Evolutionary conservation across 2,113 vertebrate genomes (phyloP), one percentile per base, ranked within the genome.

Genomic region (Uropsilus gracilis): DNA sequence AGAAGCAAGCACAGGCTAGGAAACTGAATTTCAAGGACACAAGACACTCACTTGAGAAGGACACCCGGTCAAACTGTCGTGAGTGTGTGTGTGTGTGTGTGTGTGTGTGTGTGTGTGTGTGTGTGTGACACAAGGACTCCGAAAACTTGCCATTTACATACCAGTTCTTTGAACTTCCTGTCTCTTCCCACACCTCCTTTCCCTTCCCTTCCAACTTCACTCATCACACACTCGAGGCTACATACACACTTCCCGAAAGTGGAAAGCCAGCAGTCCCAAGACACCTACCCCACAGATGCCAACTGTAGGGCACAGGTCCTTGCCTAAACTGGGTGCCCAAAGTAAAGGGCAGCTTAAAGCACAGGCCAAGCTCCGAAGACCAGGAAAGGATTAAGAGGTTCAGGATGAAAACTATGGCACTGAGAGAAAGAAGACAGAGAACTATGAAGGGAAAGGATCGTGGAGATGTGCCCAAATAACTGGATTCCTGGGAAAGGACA

Each of bases 271-370:
- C 76, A 94, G 50, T 30, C 37, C 75, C n/a, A n/a, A n/a, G n/a
- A n/a, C n/a, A n/a, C n/a, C n/a, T n/a, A n/a, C n/a, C n/a, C n/a
- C 69, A n/a, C 2, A 32, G 46, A 24, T 6, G 0, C 37, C 63
- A 26, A 30, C 11, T 4, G 1, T 16, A 11, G 16, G 30, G 18
- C 34, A 7, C 26, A 3, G 1, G 28, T 9, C 20, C 28, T 17
- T 8, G 44, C 34, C 5, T 48, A 55, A 64, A 18, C 18, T 39
- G 37, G 2, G 26, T 22, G 24, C 37, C 20, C 44, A 18, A 17
- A 42, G 17, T 6, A 28, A 5, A 0, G 1, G 13, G 13, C 66
- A 14, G 18, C 55, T 39, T 64, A 64, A 57, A 64, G 55, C 77
- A 72, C 2, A 84, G 22, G 42, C 66, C 20, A 46, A 44, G 34